Conservation (phyloP, 2,888 invertebrate genomes). For the Chymomyza amoena region DNA sequence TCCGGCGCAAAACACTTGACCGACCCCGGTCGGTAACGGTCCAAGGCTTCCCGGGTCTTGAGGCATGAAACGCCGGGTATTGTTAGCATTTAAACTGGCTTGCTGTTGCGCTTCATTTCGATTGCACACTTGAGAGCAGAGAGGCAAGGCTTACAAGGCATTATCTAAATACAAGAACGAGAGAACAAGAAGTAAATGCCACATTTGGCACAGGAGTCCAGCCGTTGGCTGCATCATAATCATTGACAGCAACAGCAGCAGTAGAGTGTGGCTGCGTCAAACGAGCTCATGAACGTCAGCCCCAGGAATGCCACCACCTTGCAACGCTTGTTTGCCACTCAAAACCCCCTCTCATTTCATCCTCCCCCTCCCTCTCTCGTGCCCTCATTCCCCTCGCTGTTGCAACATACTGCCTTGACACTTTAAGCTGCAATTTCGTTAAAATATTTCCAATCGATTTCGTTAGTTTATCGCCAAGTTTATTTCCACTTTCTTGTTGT, state of each 20-base stretch:
- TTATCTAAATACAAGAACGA: conserved; percentile 4
- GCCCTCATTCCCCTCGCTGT: conserved; percentile 6
- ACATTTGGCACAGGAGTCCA: conserved; percentile 29
- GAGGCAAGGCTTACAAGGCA: conserved; percentile 14
- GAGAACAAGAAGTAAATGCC: conserved; percentile 41
- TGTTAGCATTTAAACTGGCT: conserved; percentile 56
- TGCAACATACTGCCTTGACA: conserved; percentile 61
- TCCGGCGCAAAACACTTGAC: conserved; percentile 59
- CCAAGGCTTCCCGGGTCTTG: conserved; percentile 12
- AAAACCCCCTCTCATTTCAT: neutral
- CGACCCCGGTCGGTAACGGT: conserved; percentile 31
- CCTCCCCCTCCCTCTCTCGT: no score
- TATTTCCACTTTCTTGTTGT: conserved; percentile 58
- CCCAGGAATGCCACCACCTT: conserved; percentile 2
- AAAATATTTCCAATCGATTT: conserved; percentile 72
- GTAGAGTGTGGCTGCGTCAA: conserved; percentile 34
- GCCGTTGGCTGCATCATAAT: conserved; percentile 47
- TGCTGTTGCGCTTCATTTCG: conserved; percentile 38
- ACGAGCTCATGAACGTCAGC: conserved; percentile 32
- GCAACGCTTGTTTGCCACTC: neutral
- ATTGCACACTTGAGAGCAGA: conserved; percentile 53
- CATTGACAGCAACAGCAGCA: conserved; percentile 32
- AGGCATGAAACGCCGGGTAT: conserved; percentile 30
- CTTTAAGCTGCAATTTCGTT: conserved; percentile 73
- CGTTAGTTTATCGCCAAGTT: conserved; percentile 72